A percentile compares a stretch with the other conserved stretches of the same genome.
Evolutionary conservation across 2,113 vertebrate genomes (phyloP).

Genomic region (Prochilodus magdalenae): DNA sequence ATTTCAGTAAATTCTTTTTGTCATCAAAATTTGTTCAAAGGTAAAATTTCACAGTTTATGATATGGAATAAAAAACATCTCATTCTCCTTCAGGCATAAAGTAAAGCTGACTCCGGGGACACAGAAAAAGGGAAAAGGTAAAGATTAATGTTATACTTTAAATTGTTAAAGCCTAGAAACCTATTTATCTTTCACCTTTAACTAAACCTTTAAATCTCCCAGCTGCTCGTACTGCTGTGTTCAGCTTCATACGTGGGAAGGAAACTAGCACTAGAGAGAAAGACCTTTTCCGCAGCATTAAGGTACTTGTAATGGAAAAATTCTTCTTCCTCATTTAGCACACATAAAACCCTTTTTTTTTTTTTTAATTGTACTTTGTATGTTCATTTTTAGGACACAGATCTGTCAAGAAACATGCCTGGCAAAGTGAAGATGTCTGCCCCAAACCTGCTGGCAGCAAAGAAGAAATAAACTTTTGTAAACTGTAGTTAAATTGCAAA

Average conservation of each 20-base stretch:
- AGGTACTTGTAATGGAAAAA: conserved; percentile 84
- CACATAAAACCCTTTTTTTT: too few relatives aligned
- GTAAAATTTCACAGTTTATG: not conserved
- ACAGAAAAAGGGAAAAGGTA: conserved; percentile 99
- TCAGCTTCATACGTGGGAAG: conserved; percentile 93
- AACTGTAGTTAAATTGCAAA: not conserved
- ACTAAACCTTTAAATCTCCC: conserved; percentile 20
- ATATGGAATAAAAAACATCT: not conserved
- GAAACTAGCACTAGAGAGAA: conserved; percentile 88
- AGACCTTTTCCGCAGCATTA: conserved; percentile 93
- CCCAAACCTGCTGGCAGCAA: conserved; percentile 88
- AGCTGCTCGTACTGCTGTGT: conserved; percentile 93
- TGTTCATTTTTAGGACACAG: conserved; percentile 83
- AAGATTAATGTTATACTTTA: not conserved
- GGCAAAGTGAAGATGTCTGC: conserved; percentile 98
- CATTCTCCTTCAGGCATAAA: conserved; percentile 80
- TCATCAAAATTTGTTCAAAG: too few relatives aligned
- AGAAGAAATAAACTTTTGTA: conserved; percentile 83
- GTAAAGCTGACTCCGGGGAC: conserved; percentile 96
- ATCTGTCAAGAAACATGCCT: conserved; percentile 94
- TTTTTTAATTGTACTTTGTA: not conserved
- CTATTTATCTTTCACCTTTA: not conserved
- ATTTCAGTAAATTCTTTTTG: too few relatives aligned
- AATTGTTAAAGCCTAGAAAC: not conserved
- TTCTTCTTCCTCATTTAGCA: not conserved